phyloP scores from a whole-genome alignment of 2,113 vertebrate genomes.

The Gadus macrocephalus region DNA sequence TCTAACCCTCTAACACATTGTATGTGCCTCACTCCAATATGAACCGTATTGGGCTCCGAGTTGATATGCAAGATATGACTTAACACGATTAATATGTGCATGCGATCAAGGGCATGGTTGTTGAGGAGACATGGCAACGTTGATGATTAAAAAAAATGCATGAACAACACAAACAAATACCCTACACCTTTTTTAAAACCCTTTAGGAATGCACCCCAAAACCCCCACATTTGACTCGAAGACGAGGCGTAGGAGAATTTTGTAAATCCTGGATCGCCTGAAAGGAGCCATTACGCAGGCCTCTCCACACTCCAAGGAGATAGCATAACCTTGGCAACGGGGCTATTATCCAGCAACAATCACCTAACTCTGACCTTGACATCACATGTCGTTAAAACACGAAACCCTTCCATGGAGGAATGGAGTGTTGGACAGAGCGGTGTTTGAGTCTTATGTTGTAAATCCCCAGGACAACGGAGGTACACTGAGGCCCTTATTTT shows the following conservation, averaged over 20 bases:
- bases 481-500: background rate
- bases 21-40: conserved; percentile 61
- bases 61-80: conserved; percentile 52
- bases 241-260: conserved; percentile 27
- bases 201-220: conserved; percentile 11
- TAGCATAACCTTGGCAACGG: conserved; percentile 15
- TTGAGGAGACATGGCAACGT: conserved; percentile 51
- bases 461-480: conserved; percentile 3
- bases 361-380: conserved; percentile 19
- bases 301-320: conserved; percentile 4
- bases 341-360: conserved; percentile 11
- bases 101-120: conserved; percentile 73
- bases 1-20: conserved; percentile 60
- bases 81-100: conserved; percentile 67
- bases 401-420: too few relatives aligned
- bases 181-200: background rate
- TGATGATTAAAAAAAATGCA: conserved; percentile 53
- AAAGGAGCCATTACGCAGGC: background rate
- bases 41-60: conserved; percentile 51
- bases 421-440: background rate
- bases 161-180: conserved; percentile 37
- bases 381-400: background rate
- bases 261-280: conserved; percentile 14
- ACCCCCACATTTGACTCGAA: conserved; percentile 6
- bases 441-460: conserved; percentile 38